These are phyloP conservation scores for Campoletis sonorensis DNA, from an alignment of 1,140 invertebrate genomes.

Conservation along the genomic window DNA sequence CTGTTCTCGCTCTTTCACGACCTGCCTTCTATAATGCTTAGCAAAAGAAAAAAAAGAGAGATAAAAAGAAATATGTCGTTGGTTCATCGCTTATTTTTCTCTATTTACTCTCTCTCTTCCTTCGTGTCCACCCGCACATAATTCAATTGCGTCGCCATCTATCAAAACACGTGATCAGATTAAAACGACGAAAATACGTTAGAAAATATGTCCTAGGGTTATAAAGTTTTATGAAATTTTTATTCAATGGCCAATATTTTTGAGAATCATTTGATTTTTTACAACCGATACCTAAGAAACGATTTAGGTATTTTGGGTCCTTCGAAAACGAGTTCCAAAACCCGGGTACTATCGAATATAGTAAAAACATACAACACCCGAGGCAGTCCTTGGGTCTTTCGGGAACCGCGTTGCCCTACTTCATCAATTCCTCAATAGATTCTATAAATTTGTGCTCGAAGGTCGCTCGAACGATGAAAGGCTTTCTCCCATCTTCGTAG, in stretches of 20 bases:
- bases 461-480: background rate
- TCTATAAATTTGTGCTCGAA: background rate
- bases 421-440: background rate
- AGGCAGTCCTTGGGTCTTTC: background rate
- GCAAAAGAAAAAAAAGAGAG: background rate
- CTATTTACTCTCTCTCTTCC: background rate
- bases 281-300: background rate
- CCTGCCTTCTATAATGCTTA: constrained; percentile 20
- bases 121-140: constrained; percentile 20
- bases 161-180: background rate
- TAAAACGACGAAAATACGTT: background rate
- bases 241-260: background rate
- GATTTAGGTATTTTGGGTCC: background rate
- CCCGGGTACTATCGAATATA: background rate
- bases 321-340: background rate
- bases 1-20: constrained; percentile 20
- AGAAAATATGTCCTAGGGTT: background rate
- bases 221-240: background rate
- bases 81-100: constrained; percentile 7
- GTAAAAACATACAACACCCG: background rate
- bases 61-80: constrained; percentile 13
- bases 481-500: background rate
- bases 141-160: constrained; percentile 19
- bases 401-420: background rate
- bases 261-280: background rate